These are phyloP conservation scores for Ifrita kowaldi DNA, from an alignment of 2,113 vertebrate genomes.

Conservation along the genomic window DNA sequence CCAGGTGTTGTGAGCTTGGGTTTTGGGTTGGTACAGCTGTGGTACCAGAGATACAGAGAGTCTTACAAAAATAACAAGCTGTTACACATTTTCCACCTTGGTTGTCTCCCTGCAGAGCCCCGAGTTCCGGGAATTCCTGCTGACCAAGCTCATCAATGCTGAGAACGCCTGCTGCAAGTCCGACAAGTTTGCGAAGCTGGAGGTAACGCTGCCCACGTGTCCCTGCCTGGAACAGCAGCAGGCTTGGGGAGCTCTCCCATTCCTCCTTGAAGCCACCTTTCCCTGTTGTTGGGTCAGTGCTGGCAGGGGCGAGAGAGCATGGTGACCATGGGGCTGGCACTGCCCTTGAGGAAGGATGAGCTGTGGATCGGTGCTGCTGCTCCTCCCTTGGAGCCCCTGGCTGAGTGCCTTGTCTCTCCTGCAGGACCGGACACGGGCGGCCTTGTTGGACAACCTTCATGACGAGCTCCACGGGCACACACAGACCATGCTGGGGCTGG, in stretches of 20 bases:
- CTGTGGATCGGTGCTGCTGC: fast-evolving
- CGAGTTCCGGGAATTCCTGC: slow-evolving; percentile 91
- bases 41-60: fast-evolving
- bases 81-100: background rate
- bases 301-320: fast-evolving
- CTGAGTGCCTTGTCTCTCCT: background rate
- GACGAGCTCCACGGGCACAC: slow-evolving; percentile 88
- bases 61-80: fast-evolving
- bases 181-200: slow-evolving; percentile 90
- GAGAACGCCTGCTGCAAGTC: slow-evolving; percentile 94
- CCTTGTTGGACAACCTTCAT: slow-evolving; percentile 86
- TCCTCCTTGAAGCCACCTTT: background rate
- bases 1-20: background rate
- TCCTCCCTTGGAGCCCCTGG: background rate
- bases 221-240: fast-evolving
- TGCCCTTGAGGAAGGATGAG: fast-evolving
- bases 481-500: slow-evolving; percentile 87
- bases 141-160: slow-evolving; percentile 93
- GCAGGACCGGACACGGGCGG: slow-evolving; percentile 88
- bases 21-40: too few relatives aligned
- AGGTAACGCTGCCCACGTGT: slow-evolving; percentile 69
- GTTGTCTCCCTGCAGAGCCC: slow-evolving; percentile 70
- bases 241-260: background rate
- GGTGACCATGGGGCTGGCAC: fast-evolving
- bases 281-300: background rate